Evolutionary conservation across 30 jellyfish, hydroid and myxozoan species (phyloP), one percentile per base, ranked within the genome.

Genomic region (Aurelia sp.): DNA sequence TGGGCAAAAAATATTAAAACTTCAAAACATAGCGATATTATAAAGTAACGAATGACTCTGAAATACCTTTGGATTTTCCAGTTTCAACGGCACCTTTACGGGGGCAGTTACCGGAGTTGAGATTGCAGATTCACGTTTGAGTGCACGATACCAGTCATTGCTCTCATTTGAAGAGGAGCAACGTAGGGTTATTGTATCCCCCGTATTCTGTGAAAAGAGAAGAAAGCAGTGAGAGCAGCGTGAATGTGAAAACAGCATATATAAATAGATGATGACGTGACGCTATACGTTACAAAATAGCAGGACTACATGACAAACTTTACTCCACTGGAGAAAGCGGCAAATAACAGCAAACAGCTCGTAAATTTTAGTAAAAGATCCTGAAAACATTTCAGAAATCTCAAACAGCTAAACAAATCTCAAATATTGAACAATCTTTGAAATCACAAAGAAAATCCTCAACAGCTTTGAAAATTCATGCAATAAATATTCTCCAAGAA

Each of bases 111-210:
- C 80, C 31, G 92, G 92, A 33, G 84, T 71, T 8, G 92, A 69
- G 19, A 82, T 82, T 22, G 80, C 90, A 22, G 96, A 85, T 58
- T 86, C 96, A 13, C 74, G 71, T 35, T 86, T 76, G 12, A 86
- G 52, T 16, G 80, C 61, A 50, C 83, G 96, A 68, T 86, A 86
- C 96, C 96, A 86, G 58, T 86, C 96, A 33, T 76, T 86, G 64
- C 80, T 60, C 60, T 86, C 96, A 47, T 67, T 86, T 53, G 83
- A 61, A 15, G 96, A 58, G 12, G 76, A 58, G 61, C 96, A 86
- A n/a, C 86, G 61, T n/a, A 86, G 31, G 13, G 86, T 76, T 3
- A 86, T 64, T 30, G 44, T 12, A 44, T 86, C 83, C 59, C 90
- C 73, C 19, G 55, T 76, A 48, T 59, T 76, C 96, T 82, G 74